phyloP scores from a whole-genome alignment of 1,140 invertebrate genomes.

The Conus betulinus region DNA sequence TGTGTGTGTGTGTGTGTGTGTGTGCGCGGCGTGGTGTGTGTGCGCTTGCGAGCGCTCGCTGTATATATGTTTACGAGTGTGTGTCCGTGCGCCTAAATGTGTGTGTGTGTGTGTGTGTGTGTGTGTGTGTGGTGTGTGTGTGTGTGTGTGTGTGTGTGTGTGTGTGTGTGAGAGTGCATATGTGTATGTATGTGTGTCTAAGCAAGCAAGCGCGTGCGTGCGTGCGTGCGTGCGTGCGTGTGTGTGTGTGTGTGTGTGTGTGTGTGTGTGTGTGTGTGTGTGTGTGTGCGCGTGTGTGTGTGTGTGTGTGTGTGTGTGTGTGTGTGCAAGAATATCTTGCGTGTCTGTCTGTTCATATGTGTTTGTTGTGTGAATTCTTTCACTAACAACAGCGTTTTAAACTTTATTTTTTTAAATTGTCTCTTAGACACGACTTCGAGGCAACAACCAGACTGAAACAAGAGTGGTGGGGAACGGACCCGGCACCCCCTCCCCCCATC shows the following conservation, averaged over 20 bases:
- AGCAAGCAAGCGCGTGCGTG: not conserved
- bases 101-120: too few relatives aligned
- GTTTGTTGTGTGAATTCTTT: not conserved
- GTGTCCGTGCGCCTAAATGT: too few relatives aligned
- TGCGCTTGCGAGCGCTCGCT: too few relatives aligned
- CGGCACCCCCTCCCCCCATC: constrained; percentile 4
- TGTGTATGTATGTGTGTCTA: not conserved
- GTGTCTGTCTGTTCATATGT: not conserved
- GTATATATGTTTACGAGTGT: too few relatives aligned
- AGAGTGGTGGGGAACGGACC: not conserved
- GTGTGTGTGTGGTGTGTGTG: too few relatives aligned
- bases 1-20: too few relatives aligned
- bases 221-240: not conserved
- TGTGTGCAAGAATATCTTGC: too few relatives aligned
- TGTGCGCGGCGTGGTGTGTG: too few relatives aligned
- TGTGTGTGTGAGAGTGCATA: not conserved
- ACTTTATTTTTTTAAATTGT: not conserved
- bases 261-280: not conserved
- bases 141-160: too few relatives aligned
- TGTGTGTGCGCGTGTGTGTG: not conserved
- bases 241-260: not conserved
- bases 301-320: too few relatives aligned
- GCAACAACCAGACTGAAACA: constrained; percentile 37
- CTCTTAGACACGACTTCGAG: constrained; percentile 38
- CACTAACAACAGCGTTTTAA: not conserved